Base-by-base conservation (phyloP, 2,888 invertebrate species). In the Elmis aenea region DNA sequence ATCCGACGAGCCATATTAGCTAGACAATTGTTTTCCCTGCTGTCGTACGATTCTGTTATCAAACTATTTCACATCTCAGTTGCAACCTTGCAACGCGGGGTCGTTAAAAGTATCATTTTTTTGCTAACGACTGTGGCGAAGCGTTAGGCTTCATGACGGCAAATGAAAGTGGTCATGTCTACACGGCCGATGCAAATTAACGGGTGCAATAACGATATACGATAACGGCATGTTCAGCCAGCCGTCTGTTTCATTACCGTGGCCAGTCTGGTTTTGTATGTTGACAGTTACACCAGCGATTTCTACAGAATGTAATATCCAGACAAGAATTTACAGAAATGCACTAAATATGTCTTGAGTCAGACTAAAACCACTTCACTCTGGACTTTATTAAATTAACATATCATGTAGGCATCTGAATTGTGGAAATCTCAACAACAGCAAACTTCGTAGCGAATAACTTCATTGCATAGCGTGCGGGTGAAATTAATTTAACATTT, bases 151-250 rank as follows among this genome's bases (percentile, higher is more conserved):
- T 30, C 12, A 22, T 30, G n/a, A 24, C 12, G 13, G 13, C 4
- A 13, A 10, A 5, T 18, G 24, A 15, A 15, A 13, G 16, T 28
- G 16, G 14, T 14, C 21, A 35, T 36, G 26, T 31, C 40, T 27
- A 33, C 30, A n/a, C 25, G 31, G 26, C 23, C 35, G 25, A 45
- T 43, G 45, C 45, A 45, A 45, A 45, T 45, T 45, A 45, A 45
- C 42, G 45, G 25, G 36, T 35, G 45, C 45, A 42, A 45, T 45
- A 42, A 34, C 42, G 38, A 42, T 39, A 39, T 45, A 45, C 45
- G 45, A 45, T 42, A 42, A 41, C 45, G 20, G 30, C 33, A 35
- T 28, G 42, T 39, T 35, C 44, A 26, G 35, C n/a, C n/a, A n/a
- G n/a, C 27, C 41, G 34, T 41, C 37, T 41, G 40, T 42, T 41